A percentile compares a stretch with the other conserved stretches of the same genome.
Evolutionary conservation across 2,113 vertebrate genomes (phyloP).

Genomic region (Psephotus haematonotus): DNA sequence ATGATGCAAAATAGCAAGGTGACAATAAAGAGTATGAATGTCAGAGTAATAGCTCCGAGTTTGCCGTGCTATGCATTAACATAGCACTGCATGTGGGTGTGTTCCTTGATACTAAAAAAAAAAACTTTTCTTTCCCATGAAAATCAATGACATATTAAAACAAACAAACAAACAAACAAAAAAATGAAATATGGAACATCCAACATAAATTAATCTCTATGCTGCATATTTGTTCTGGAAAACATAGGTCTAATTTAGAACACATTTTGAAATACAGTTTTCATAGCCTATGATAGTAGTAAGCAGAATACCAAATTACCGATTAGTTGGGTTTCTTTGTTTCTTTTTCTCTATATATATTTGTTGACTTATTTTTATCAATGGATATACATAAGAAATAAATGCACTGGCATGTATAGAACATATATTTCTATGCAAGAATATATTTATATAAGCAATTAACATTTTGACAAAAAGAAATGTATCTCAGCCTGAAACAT

Average conservation of each 20-base stretch:
- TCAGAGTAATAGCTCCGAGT: not conserved
- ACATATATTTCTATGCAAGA: not conserved
- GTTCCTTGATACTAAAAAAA: not conserved
- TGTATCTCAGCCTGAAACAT: not conserved
- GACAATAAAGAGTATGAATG: not conserved
- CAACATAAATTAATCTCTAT: not conserved
- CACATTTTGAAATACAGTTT: not conserved
- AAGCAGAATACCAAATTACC: not conserved
- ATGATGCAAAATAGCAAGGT: not conserved
- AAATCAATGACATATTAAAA: not conserved
- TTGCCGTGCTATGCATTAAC: not conserved
- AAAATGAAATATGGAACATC: accelerated
- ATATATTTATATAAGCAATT: not conserved
- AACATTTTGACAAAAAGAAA: not conserved
- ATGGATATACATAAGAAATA: not conserved
- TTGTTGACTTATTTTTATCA: not conserved
- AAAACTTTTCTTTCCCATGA: not conserved
- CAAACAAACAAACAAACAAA: not conserved
- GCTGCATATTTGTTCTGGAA: not conserved
- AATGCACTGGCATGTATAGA: not conserved
- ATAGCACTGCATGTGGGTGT: not conserved
- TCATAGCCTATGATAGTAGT: not conserved
- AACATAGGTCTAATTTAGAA: not conserved
- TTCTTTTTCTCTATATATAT: not conserved
- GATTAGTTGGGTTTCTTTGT: not conserved